These are phyloP conservation scores for Fistularia tabacaria DNA, from an alignment of 2,797 vertebrate genomes.

Conservation along the genomic window DNA sequence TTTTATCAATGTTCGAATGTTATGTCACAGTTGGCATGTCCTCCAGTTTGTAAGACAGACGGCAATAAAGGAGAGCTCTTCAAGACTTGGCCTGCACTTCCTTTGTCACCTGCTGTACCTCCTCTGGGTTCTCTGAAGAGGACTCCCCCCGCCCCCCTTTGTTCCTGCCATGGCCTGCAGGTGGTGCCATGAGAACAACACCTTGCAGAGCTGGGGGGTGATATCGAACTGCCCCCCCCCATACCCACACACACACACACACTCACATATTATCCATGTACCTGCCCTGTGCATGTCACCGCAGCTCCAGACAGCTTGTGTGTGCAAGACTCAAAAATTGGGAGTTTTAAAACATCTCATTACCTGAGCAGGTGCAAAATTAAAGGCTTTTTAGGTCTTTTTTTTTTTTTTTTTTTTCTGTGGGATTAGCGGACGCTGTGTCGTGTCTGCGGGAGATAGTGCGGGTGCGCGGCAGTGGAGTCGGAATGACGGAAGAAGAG, in stretches of 20 bases:
- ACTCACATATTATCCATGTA: too few relatives aligned
- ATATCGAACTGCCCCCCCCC: too few relatives aligned
- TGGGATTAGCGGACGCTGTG: conserved; percentile 62
- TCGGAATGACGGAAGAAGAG: conserved; percentile 54
- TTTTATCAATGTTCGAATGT: background rate
- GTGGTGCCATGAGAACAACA: conserved; percentile 31
- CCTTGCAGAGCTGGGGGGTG: too few relatives aligned
- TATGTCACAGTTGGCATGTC: background rate
- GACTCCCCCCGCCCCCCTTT: too few relatives aligned
- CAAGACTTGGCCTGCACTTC: background rate
- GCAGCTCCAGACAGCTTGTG: too few relatives aligned
- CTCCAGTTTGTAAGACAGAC: too few relatives aligned
- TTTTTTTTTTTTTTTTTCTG: conserved; percentile 15
- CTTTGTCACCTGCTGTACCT: background rate
- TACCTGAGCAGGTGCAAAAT: too few relatives aligned
- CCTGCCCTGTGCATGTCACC: too few relatives aligned
- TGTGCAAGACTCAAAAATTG: too few relatives aligned
- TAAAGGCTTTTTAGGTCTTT: too few relatives aligned
- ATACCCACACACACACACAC: too few relatives aligned
- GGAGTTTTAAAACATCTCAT: background rate
- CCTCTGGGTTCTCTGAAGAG: background rate
- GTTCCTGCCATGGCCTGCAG: conserved; percentile 43
- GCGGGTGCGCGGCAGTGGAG: conserved; percentile 58
- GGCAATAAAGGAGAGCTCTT: too few relatives aligned
- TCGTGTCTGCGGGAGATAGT: conserved; percentile 62